A percentile compares a stretch with the other conserved stretches of the same genome.
phyloP scores from a whole-genome alignment of 2,113 vertebrate species.

The Erythrolamprus reginae region DNA sequence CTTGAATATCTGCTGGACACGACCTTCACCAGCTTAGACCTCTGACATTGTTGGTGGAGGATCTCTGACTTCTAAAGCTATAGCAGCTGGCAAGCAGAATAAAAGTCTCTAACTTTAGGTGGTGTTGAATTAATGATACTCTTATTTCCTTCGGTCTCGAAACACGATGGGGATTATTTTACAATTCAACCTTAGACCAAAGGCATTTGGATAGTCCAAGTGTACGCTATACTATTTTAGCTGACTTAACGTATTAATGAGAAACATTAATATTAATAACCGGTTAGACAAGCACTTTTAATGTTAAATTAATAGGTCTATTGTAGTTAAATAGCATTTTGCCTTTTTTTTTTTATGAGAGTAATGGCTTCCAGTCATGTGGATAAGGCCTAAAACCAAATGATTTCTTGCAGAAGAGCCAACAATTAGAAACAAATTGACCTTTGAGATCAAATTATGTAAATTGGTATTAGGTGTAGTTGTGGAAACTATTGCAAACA shows the following conservation, averaged over 20 bases:
- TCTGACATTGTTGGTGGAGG: not conserved
- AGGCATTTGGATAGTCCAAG: not conserved
- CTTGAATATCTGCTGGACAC: not conserved
- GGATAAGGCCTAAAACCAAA: not conserved
- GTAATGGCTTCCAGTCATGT: not conserved
- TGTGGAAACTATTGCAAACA: not conserved
- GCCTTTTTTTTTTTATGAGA: not conserved
- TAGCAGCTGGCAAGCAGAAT: not conserved
- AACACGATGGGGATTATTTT: not conserved
- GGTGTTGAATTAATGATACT: not conserved
- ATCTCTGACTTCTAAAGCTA: not conserved
- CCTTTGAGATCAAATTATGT: not conserved
- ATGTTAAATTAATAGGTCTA: not conserved
- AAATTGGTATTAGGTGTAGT: not conserved
- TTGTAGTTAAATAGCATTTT: not conserved
- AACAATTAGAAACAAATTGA: not conserved
- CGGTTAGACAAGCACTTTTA: not conserved
- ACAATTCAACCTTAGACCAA: not conserved
- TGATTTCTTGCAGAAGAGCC: not conserved
- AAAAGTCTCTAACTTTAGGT: not conserved
- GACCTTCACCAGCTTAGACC: not conserved
- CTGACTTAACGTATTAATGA: not conserved
- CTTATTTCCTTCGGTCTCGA: not conserved
- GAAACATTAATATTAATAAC: not conserved
- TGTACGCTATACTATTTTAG: not conserved